Evolutionary conservation across 2,888 invertebrate species (phyloP), one percentile per base, ranked within the genome.

Genomic region (Theretra japonica): DNA sequence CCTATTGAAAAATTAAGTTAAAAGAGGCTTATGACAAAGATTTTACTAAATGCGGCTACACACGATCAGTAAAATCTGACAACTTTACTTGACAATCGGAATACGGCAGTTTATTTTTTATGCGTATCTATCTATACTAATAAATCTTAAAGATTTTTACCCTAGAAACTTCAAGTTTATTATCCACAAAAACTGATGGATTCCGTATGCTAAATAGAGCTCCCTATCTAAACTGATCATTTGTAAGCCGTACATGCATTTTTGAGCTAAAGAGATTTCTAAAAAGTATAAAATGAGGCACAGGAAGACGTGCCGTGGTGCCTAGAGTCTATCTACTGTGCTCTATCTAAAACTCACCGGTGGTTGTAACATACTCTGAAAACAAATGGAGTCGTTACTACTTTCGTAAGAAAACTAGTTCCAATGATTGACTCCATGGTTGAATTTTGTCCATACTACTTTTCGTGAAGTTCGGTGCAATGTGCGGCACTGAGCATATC

Each of bases 311-410:
- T 73, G 65, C 69, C 60, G 50, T 41, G 68, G 41, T 72, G 68
- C 50, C 68, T 68, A 60, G 70, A 69, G 73, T 76, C 74, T 79
- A 75, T 83, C 90, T 90, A 90, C 86, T 82, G 92, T 93, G 92
- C 90, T 86, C 83, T 79, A 74, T 85, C 92, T 92, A 92, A 78
- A 88, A 94, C 94, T 94, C 94, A 95, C 95, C 95, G 81, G 95
- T 95, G 90, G 94, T 90, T 90, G 94, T 93, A 88, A 94, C 90
- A 94, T 90, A 92, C 86, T 95, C 95, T 95, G 95, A 94, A 95
- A 95, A 93, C 88, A 94, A 93, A 92, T 93, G 94, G 94, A 94
- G 94, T 85, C 94, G 83, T 94, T 94, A 94, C 94, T 94, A 93
- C 90, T 88, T 84, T 84, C 79, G 80, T 80, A 77, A 80, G 82